Evolutionary conservation across 1,140 invertebrate species (phyloP).

Genomic region (Paracyclopina nana): DNA sequence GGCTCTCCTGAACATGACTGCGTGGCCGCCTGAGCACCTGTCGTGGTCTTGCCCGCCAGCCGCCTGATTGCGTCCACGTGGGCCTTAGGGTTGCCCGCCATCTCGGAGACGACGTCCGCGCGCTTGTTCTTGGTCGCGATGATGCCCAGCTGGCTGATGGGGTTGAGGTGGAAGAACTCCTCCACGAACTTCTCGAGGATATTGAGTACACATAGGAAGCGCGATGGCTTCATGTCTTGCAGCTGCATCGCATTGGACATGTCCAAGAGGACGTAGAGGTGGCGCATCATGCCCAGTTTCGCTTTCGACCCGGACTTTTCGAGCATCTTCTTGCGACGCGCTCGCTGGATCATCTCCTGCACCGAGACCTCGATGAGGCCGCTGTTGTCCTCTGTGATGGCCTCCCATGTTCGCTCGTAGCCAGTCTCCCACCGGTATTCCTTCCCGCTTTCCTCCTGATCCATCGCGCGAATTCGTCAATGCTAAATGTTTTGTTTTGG

Average conservation of each 20-base stretch:
- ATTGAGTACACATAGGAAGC: conserved; percentile 33
- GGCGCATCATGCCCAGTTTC: conserved; percentile 86
- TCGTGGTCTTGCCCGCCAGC: conserved; percentile 19
- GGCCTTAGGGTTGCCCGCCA: conserved; percentile 52
- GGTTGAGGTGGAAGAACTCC: conserved; percentile 96
- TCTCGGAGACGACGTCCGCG: conserved; percentile 71
- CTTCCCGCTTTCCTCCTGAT: conserved; percentile 64
- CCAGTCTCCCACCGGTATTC: conserved; percentile 92
- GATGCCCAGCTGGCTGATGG: conserved; percentile 86
- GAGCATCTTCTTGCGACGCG: conserved; percentile 49
- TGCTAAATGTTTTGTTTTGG: too few relatives aligned
- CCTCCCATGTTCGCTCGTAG: conserved; percentile 83
- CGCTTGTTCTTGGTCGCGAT: conserved; percentile 79
- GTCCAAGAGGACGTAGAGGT: conserved; percentile 76
- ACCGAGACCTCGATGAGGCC: conserved; percentile 70
- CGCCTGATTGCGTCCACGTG: conserved; percentile 41
- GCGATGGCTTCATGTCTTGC: conserved; percentile 8
- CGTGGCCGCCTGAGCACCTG: too few relatives aligned
- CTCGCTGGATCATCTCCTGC: conserved; percentile 52
- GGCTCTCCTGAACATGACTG: conserved; percentile 72
- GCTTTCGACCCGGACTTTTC: conserved; percentile 44
- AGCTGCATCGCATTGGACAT: conserved; percentile 70
- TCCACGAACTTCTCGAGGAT: conserved; percentile 79
- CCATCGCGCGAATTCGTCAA: too few relatives aligned
- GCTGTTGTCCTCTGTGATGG: conserved; percentile 83